Evolutionary conservation across 1,140 invertebrate species (phyloP), one percentile per base, ranked within the genome.

Genomic region (Brachionus manjavacas): DNA sequence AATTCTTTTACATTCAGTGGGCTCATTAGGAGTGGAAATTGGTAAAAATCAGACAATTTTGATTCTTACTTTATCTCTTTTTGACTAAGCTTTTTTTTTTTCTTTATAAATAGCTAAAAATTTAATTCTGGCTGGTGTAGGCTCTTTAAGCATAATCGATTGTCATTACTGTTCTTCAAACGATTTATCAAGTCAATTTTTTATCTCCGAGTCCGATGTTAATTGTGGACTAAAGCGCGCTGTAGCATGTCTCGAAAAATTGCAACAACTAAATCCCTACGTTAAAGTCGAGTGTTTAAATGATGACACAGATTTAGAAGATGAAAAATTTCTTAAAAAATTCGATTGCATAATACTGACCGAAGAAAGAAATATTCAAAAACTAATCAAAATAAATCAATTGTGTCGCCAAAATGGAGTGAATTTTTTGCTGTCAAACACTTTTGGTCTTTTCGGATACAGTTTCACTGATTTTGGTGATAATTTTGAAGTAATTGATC

Each of bases 1-100:
- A 60, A 87, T 90, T 11, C 85, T 89, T 8, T 55, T 90, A 11
- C 87, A 87, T 86, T 88, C 88, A n/a, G 49, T 89, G 60, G 88
- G 89, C 70, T 88, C 88, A 70, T 86, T 90, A 64, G 89, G 89
- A 60, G 86, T 90, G 83, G 89, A 90, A 86, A 89, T 90, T 78
- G 89, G 89, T 89, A 86, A 83, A 14, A 46, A 3, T 46, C 14
- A 46, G 3, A 46, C 4, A 46, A 86, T 43, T 41, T 70, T 16
- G 12, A 20, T 46, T 16, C n/a, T 43, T 12, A 41, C 12, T 14
- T n/a, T 11, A 41, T 46, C 2, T 28, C 14, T 23, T 9, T 25
- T 20, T 16, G 74, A 46, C 31, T 64, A 3, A 25, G 14, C n/a
- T 31, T 20, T 39, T 23, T 83, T 80, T 84, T 84, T 79, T 84